These are phyloP conservation scores for Muscidifurax raptorellus DNA, from an alignment of 1,140 invertebrate species.

Conservation along the genomic window DNA sequence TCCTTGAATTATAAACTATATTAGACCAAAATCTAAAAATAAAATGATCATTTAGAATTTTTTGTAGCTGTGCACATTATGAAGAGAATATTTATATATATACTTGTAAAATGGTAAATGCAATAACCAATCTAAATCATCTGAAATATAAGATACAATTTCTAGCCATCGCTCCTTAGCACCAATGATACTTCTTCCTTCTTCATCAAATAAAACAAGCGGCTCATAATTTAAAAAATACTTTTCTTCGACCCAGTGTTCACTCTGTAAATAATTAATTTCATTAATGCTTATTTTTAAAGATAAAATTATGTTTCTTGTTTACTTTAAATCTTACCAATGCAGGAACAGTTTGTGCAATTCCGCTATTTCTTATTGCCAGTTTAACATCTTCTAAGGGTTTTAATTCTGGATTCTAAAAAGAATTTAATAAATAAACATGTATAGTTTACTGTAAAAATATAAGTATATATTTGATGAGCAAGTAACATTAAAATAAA, in stretches of 20 bases:
- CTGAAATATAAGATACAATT: constrained; percentile 74
- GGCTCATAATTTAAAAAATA: constrained; percentile 70
- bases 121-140: constrained; percentile 78
- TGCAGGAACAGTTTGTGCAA: constrained; percentile 60
- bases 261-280: constrained; percentile 62
- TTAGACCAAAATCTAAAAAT: constrained; percentile 88
- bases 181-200: constrained; percentile 69
- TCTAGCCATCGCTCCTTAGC: constrained; percentile 79
- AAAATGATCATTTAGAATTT: constrained; percentile 17
- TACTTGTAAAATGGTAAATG: constrained; percentile 76
- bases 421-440: not conserved
- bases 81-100: not conserved
- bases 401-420: constrained; percentile 65
- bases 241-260: constrained; percentile 67
- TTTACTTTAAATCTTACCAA: constrained; percentile 62
- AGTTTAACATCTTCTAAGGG: constrained; percentile 66
- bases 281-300: constrained; percentile 27
- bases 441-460: no score
- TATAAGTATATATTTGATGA: no score
- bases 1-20: constrained; percentile 81
- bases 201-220: constrained; percentile 60
- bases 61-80: constrained; percentile 1
- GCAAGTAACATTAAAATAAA: no score
- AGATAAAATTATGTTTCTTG: constrained; percentile 16
- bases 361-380: constrained; percentile 58